A percentile compares a stretch with the other conserved stretches of the same genome.
Conservation (phyloP, 2,888 invertebrate genomes). For the Diarsia mendica region DNA sequence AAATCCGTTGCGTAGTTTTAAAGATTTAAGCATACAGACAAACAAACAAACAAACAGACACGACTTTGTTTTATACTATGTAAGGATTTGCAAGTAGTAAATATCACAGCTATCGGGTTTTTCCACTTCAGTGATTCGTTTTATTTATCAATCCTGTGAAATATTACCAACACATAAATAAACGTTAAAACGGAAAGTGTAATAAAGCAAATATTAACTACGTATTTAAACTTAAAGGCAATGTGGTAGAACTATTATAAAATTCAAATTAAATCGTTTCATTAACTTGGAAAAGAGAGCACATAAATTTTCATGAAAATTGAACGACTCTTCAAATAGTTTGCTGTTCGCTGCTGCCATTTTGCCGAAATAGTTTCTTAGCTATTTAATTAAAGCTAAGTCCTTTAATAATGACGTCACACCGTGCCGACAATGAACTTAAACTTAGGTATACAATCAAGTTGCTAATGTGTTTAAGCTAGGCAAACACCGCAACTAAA, state of each 20-base stretch:
- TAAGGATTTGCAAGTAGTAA: constrained; percentile 14
- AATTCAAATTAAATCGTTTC: constrained; percentile 61
- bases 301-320: constrained; percentile 80
- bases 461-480: constrained; percentile 65
- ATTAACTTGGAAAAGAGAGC: constrained; percentile 68
- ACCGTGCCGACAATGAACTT: constrained; percentile 59
- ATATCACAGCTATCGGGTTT: constrained; percentile 24
- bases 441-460: constrained; percentile 62
- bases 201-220: constrained; percentile 35
- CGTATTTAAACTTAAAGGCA: constrained; percentile 25
- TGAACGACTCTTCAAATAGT: constrained; percentile 75
- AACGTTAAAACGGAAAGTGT: constrained; percentile 15
- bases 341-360: constrained; percentile 69
- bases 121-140: constrained; percentile 12
- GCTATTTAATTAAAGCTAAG: constrained; percentile 75
- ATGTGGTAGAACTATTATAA: constrained; percentile 37
- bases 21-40: too few relatives aligned
- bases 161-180: constrained; percentile 7
- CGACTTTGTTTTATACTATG: too few relatives aligned
- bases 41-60: too few relatives aligned
- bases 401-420: constrained; percentile 70
- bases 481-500: constrained; percentile 55
- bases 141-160: constrained; percentile 6
- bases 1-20: too few relatives aligned
- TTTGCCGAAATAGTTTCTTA: constrained; percentile 77